phyloP scores from a whole-genome alignment of 2,797 vertebrate genomes.

The Erethizon dorsatum region DNA sequence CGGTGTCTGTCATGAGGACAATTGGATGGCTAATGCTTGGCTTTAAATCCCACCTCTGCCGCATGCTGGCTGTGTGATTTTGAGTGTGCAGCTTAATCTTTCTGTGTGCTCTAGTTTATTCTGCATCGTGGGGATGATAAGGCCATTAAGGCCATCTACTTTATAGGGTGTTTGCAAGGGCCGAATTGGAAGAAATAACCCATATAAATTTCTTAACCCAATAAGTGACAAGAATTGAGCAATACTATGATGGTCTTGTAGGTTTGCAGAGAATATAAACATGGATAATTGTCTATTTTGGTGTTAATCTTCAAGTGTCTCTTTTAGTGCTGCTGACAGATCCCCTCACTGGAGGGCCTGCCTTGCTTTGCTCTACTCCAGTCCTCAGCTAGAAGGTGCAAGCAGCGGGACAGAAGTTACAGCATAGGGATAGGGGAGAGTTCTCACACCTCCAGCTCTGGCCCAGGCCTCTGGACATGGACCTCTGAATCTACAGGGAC shows the following conservation, averaged over 20 bases:
- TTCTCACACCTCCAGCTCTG: neutral
- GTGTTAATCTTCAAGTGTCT: neutral
- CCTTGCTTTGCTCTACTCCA: neutral
- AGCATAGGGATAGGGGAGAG: neutral
- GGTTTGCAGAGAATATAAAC: neutral
- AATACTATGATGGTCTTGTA: neutral
- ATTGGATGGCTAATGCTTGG: neutral
- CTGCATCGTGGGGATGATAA: neutral
- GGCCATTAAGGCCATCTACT: neutral
- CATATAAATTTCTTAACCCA: neutral
- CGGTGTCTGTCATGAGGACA: neutral
- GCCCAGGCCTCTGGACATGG: neutral
- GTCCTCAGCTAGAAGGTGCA: neutral
- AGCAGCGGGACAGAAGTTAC: neutral
- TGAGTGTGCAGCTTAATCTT: neutral
- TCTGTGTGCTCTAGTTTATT: neutral
- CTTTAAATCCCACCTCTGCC: neutral
- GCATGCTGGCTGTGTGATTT: neutral
- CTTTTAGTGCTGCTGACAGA: neutral
- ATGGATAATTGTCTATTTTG: neutral
- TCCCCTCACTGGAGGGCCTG: neutral
- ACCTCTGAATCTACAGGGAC: neutral
- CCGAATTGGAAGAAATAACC: neutral
- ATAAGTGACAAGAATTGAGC: neutral
- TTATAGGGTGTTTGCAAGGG: neutral